Evolutionary conservation across 2,888 invertebrate species (phyloP).

Genomic region (Oxytorus armatus): DNA sequence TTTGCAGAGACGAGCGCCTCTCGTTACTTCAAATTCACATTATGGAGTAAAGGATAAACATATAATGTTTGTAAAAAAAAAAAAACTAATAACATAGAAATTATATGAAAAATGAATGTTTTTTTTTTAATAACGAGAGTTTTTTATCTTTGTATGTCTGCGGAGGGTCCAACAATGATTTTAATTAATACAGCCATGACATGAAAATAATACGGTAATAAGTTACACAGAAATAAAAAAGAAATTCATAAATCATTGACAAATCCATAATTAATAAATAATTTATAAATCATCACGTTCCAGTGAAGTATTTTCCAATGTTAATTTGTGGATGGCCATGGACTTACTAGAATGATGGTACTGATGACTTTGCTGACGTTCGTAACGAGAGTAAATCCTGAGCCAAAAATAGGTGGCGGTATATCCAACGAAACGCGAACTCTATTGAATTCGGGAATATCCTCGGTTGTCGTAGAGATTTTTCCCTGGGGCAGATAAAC

Average conservation of each 20-base stretch:
- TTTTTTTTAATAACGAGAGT: background rate
- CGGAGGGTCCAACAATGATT: no score
- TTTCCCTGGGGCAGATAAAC: constrained; percentile 69
- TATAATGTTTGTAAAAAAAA: background rate
- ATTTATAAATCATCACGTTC: background rate
- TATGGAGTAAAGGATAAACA: no score
- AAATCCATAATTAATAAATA: background rate
- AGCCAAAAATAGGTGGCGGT: constrained; percentile 88
- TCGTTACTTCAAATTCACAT: no score
- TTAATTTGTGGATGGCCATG: background rate
- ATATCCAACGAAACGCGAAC: constrained; percentile 88
- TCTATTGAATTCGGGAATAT: constrained; percentile 85
- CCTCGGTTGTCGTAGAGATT: constrained; percentile 83
- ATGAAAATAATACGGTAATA: no score
- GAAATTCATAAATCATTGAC: no score
- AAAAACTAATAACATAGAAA: no score
- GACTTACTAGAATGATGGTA: constrained; percentile 88
- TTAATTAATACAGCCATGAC: no score
- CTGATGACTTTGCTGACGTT: constrained; percentile 88
- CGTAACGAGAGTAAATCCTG: constrained; percentile 89
- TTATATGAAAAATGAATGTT: background rate
- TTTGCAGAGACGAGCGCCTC: no score
- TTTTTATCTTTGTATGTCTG: no score
- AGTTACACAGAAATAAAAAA: no score
- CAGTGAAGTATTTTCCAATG: background rate